A percentile compares a stretch with the other conserved stretches of the same genome.
Conservation (phyloP, 1,140 invertebrate species). For the Papilio glaucus region DNA sequence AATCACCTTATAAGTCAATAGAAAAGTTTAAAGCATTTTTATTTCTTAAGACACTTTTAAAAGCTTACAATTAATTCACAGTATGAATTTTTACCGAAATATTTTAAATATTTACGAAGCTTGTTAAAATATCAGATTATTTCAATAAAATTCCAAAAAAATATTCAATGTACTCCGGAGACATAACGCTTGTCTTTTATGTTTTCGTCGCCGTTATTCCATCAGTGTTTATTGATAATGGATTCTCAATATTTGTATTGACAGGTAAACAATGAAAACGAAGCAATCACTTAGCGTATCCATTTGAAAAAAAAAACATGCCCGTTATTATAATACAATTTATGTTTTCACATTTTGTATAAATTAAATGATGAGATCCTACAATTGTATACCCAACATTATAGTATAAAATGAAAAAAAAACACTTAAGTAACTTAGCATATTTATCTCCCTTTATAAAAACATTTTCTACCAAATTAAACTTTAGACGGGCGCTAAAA, state of each 20-base stretch:
- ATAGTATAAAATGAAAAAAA: background rate
- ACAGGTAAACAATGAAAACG: slow-evolving; percentile 62
- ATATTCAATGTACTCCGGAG: background rate
- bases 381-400: background rate
- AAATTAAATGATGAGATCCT: background rate
- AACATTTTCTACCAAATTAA: background rate
- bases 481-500: background rate
- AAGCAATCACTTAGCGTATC: background rate
- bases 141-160: background rate
- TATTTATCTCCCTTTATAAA: background rate
- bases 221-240: slow-evolving; percentile 59
- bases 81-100: background rate
- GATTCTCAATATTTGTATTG: slow-evolving; percentile 70
- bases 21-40: background rate
- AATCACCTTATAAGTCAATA: background rate
- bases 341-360: background rate
- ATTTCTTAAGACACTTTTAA: background rate
- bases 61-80: background rate
- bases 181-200: background rate
- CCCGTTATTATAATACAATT: background rate
- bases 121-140: background rate
- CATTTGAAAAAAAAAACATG: background rate
- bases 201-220: background rate
- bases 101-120: too few species aligned
- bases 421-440: too few species aligned